Evolutionary conservation across 2,797 vertebrate genomes (phyloP).

Genomic region (Diglossa cyanea): DNA sequence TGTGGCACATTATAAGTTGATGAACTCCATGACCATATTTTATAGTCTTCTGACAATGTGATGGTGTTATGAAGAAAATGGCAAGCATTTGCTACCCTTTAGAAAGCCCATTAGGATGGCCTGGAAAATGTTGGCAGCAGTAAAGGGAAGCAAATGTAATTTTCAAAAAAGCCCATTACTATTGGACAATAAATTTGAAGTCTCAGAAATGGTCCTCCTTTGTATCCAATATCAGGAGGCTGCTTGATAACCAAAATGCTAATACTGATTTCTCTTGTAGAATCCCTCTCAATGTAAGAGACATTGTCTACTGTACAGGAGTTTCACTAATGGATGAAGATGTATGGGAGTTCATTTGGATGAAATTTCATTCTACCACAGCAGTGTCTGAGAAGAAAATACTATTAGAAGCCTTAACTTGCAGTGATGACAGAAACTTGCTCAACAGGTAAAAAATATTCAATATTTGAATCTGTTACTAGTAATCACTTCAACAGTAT

Average conservation of each 20-base stretch:
- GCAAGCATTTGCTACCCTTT: background rate
- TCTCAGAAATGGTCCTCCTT: background rate
- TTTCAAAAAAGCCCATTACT: background rate
- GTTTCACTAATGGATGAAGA: slow-evolving; percentile 97
- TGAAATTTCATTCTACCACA: slow-evolving; percentile 95
- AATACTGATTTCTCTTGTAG: slow-evolving; percentile 72
- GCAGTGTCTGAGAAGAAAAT: slow-evolving; percentile 97
- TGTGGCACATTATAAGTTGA: background rate
- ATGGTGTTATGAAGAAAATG: background rate
- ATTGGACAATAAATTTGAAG: background rate
- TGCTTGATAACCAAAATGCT: slow-evolving; percentile 27
- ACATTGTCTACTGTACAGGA: slow-evolving; percentile 97
- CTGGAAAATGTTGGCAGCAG: background rate
- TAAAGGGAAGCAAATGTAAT: background rate
- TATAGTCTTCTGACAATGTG: background rate
- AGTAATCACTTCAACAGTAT: background rate
- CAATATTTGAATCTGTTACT: background rate
- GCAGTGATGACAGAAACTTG: slow-evolving; percentile 93
- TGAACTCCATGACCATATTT: background rate
- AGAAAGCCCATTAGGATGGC: background rate
- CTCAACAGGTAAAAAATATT: slow-evolving; percentile 84
- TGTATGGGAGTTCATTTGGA: slow-evolving; percentile 99
- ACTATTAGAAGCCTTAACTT: slow-evolving; percentile 95
- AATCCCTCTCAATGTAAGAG: slow-evolving; percentile 94
- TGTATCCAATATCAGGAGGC: background rate